Conservation (phyloP, 2,797 vertebrate species). For the Sebastes iracundus region DNA sequence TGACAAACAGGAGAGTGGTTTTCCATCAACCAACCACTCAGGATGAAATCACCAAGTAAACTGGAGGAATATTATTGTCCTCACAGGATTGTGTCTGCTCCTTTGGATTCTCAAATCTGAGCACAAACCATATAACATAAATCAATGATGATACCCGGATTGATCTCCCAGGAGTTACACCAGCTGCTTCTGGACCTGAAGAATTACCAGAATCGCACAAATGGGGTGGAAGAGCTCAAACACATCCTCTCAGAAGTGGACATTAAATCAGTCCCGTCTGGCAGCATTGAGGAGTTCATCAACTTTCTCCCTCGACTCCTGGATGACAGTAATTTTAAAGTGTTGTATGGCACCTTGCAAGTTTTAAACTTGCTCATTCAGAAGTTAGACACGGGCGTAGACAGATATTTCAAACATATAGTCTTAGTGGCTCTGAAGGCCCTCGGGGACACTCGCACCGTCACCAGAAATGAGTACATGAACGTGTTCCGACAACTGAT, state of each 20-base stretch:
- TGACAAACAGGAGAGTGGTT: constrained; percentile 36
- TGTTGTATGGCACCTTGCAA: constrained; percentile 87
- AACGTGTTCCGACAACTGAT: constrained; percentile 87
- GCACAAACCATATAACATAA: constrained; percentile 28
- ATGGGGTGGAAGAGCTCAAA: constrained; percentile 90
- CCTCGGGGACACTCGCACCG: constrained; percentile 85
- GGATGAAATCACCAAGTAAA: constrained; percentile 60
- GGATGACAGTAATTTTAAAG: constrained; percentile 90
- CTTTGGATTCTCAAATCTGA: constrained; percentile 66
- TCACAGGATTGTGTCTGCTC: constrained; percentile 38
- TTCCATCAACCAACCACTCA: constrained; percentile 52
- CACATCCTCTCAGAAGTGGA: constrained; percentile 76
- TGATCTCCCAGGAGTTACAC: constrained; percentile 89
- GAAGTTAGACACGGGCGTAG: constrained; percentile 81
- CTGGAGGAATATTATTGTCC: constrained; percentile 61
- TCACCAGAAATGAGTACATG: constrained; percentile 86
- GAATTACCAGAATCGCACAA: constrained; percentile 88
- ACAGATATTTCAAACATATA: constrained; percentile 81
- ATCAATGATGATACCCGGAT: constrained; percentile 85
- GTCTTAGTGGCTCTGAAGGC: constrained; percentile 84
- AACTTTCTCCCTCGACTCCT: constrained; percentile 85
- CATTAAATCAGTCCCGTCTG: constrained; percentile 72
- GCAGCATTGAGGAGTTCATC: constrained; percentile 84
- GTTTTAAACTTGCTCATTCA: constrained; percentile 85
- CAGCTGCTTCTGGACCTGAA: constrained; percentile 87